A percentile compares a stretch with the other conserved stretches of the same genome.
Conservation (phyloP, 2,113 vertebrate species). For the Oreocharis arfaki region DNA sequence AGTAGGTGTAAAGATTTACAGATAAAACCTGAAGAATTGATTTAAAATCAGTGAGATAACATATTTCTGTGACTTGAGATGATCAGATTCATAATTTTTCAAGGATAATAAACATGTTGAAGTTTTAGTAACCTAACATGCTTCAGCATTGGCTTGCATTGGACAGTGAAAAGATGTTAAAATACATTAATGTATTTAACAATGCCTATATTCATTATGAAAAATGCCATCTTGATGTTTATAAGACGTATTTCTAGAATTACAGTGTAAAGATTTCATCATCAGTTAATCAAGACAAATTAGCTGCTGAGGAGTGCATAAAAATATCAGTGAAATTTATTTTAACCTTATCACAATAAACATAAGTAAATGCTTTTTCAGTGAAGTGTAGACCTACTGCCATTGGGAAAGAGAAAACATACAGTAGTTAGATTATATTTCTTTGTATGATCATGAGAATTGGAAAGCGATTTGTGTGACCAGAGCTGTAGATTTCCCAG, state of each 20-base stretch:
- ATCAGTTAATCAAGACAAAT: conserved; percentile 11
- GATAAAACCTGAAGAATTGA: background rate
- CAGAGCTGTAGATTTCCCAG: background rate
- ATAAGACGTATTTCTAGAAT: conserved; percentile 19
- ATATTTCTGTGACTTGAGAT: background rate
- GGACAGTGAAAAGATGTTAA: background rate
- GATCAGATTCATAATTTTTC: background rate
- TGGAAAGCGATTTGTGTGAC: background rate
- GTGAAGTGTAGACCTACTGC: background rate
- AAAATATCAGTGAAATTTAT: conserved; percentile 16
- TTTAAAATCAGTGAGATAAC: background rate
- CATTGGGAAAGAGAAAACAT: background rate
- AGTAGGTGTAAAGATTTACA: background rate
- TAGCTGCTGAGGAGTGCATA: background rate
- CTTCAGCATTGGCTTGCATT: background rate
- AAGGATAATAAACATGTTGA: background rate
- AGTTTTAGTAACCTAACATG: background rate
- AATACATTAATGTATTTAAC: background rate
- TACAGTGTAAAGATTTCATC: conserved; percentile 6
- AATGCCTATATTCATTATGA: background rate
- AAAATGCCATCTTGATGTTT: conserved; percentile 16
- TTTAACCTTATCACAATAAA: conserved; percentile 5
- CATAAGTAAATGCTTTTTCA: conserved; percentile 10
- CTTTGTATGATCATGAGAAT: background rate
- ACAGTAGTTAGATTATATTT: background rate